Evolutionary conservation across 2,113 vertebrate species (phyloP).

Genomic region (Dermatemys mawii): DNA sequence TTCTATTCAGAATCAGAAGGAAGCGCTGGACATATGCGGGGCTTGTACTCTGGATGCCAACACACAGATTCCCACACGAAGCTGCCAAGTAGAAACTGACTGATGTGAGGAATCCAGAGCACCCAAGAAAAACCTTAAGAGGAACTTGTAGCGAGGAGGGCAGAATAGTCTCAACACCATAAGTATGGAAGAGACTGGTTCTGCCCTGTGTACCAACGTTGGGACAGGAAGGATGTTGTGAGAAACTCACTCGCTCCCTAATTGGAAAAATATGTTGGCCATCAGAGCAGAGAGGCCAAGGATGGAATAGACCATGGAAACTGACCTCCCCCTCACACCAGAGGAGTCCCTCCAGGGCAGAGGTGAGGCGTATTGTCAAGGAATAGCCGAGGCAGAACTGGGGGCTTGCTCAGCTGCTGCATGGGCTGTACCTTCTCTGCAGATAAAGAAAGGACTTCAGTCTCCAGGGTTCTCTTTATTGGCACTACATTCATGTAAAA

Average conservation of each 20-base stretch:
- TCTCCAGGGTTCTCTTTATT: not conserved
- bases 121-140: not conserved
- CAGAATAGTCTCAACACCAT: not conserved
- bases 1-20: not conserved
- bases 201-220: not conserved
- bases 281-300: not conserved
- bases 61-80: not conserved
- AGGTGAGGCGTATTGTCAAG: not conserved
- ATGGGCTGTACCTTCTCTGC: not conserved
- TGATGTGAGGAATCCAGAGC: not conserved
- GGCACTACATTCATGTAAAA: not conserved
- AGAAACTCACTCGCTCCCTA: not conserved
- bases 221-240: not conserved
- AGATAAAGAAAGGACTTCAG: not conserved
- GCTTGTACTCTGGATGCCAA: not conserved
- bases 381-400: not conserved
- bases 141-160: not conserved
- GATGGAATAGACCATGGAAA: not conserved
- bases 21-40: not conserved
- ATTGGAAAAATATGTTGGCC: not conserved
- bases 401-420: not conserved
- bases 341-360: not conserved
- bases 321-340: not conserved
- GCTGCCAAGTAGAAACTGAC: not conserved
- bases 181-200: not conserved